A percentile compares a stretch with the other conserved stretches of the same genome.
Conservation (phyloP, 2,113 vertebrate genomes). For the Colinus virginianus region DNA sequence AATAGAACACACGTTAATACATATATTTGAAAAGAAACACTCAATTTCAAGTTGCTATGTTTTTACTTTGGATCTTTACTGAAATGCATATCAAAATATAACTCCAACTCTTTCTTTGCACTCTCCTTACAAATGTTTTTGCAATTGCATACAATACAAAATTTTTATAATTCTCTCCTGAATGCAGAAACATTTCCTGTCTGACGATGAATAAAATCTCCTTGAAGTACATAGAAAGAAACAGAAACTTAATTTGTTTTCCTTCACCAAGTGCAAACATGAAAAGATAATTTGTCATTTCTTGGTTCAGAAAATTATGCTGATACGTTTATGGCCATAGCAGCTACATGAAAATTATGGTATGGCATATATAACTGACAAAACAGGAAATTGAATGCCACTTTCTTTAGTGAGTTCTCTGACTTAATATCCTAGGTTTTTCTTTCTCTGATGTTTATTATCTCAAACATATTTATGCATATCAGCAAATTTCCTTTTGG, state of each 20-base stretch:
- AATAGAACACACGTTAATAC: not conserved
- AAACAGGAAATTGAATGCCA: conserved; percentile 76
- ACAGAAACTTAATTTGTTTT: conserved; percentile 78
- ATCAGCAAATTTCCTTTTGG: conserved; percentile 76
- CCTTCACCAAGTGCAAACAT: conserved; percentile 70
- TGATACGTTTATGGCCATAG: conserved; percentile 69
- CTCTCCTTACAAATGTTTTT: not conserved
- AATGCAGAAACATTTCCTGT: conserved; percentile 42
- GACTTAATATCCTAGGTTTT: conserved; percentile 66
- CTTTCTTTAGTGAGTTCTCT: conserved; percentile 51
- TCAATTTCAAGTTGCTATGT: not conserved
- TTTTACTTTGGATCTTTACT: not conserved
- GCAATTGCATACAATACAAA: not conserved
- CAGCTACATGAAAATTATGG: conserved; percentile 65
- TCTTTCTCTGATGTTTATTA: conserved; percentile 72
- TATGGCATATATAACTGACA: conserved; percentile 68
- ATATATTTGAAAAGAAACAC: not conserved
- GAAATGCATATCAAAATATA: not conserved
- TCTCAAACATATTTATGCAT: conserved; percentile 71
- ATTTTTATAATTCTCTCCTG: conserved; percentile 48
- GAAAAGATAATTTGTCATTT: conserved; percentile 77
- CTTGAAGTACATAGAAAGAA: conserved; percentile 62
- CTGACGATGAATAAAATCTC: conserved; percentile 68
- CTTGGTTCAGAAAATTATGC: conserved; percentile 66
- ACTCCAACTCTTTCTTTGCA: not conserved